phyloP scores from a whole-genome alignment of 2,113 vertebrate species.

The Coturnix japonica region DNA sequence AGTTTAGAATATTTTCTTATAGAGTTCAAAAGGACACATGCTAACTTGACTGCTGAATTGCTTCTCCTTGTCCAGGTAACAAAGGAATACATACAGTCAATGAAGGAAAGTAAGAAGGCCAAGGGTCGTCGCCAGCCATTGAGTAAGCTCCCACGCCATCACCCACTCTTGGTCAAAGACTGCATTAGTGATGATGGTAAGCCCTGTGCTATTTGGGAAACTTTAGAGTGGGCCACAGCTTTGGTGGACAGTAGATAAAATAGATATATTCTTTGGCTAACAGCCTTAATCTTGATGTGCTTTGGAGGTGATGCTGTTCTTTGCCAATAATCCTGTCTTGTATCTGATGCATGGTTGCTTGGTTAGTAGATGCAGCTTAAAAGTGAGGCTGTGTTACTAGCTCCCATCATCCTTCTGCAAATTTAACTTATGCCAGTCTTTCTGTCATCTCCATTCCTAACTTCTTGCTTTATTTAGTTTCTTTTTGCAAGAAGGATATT shows the following conservation, averaged over 20 bases:
- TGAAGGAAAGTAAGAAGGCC: conserved; percentile 84
- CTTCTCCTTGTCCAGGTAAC: conserved; percentile 77
- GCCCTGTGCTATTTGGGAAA: not conserved
- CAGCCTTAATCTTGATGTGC: not conserved
- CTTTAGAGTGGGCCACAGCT: not conserved
- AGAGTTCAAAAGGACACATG: accelerated
- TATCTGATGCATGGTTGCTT: not conserved
- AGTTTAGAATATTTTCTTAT: not conserved
- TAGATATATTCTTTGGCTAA: not conserved
- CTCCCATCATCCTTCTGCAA: not conserved
- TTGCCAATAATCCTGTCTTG: not conserved
- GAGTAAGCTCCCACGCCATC: conserved; percentile 89
- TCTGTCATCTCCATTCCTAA: not conserved
- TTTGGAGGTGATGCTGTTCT: not conserved
- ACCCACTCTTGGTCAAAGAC: conserved; percentile 89
- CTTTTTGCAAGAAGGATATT: not conserved
- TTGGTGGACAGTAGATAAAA: not conserved
- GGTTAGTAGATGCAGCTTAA: not conserved
- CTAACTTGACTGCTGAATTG: not conserved
- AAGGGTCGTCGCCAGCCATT: conserved; percentile 88
- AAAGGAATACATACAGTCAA: conserved; percentile 82
- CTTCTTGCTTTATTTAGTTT: not conserved
- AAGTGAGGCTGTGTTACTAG: not conserved
- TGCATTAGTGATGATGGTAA: conserved; percentile 91
- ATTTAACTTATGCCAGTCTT: not conserved